Evolutionary conservation across 2,113 vertebrate genomes (phyloP), one percentile per base, ranked within the genome.

Genomic region (Lagopus muta): DNA sequence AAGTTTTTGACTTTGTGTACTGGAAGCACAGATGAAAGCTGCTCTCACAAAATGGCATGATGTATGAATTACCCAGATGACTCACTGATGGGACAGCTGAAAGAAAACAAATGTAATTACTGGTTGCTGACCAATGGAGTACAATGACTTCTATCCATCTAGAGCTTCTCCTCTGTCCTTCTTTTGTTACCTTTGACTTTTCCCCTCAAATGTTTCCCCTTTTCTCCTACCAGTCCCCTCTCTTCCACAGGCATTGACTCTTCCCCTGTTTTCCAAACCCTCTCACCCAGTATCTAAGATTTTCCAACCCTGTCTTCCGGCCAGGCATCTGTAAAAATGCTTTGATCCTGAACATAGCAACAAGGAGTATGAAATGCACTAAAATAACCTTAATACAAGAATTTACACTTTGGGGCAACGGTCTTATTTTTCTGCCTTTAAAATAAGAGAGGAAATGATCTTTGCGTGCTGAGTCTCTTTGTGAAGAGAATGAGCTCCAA

Each of bases 1-100:
- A 27, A 36, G 17, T 15, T 80, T 30, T 18, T 0, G 7, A 34
- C 25, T 58, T 43, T 58, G 7, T 0, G 0, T 5, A 28, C 25
- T 65, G 66, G 60, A 21, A 77, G 48, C 34, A 10, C 0, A 48
- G 45, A 28, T 58, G 27, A 27, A 28, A 78, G 40, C 24, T 8
- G 13, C 52, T 87, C 45, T 34, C 65, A 36, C 45, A 72, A 52
- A 72, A 32, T 4, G 40, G 30, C 54, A 50, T 45, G 75, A 42
- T 76, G 18, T 45, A 21, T 5, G 36, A 70, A 45, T 45, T 62
- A 40, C 30, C 45, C 34, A 42, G 47, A 24, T 2, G 18, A 50
- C 25, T 36, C 36, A 30, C 20, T 62, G 40, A 36, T 25, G 27
- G 6, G 10, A 18, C 15, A 3, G 13, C 21, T 74, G 79, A 77